phyloP scores from a whole-genome alignment of 1,140 invertebrate genomes.

The Tenebrio molitor region DNA sequence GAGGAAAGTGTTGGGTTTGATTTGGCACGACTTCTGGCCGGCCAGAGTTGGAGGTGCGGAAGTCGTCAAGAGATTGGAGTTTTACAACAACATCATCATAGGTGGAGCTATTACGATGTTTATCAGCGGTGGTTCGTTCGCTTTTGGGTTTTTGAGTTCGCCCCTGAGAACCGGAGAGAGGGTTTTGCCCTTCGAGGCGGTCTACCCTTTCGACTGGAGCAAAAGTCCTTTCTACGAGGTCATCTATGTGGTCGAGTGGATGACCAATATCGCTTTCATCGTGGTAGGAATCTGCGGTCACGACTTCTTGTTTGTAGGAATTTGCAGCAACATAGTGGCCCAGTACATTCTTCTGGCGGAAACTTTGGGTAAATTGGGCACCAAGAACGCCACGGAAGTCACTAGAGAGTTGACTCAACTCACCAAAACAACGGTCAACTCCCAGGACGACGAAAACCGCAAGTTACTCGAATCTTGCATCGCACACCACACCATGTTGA shows the following conservation, averaged over 20 bases:
- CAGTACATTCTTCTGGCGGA: constrained; percentile 21
- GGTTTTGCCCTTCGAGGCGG: constrained; percentile 25
- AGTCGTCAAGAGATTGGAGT: background rate
- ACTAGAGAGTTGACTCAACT: background rate
- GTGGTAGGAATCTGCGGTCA: constrained; percentile 18
- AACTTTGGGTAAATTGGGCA: constrained; percentile 7
- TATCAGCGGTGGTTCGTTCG: background rate
- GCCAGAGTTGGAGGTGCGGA: background rate
- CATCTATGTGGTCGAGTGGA: constrained; percentile 33
- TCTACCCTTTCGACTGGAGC: constrained; percentile 33
- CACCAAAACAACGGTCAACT: background rate
- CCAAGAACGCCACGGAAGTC: background rate
- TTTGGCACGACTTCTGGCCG: constrained; percentile 17
- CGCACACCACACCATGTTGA: background rate
- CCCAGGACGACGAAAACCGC: background rate
- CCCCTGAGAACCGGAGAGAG: background rate
- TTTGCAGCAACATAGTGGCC: constrained; percentile 12
- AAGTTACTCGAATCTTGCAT: background rate
- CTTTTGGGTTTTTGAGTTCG: constrained; percentile 10
- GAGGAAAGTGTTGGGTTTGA: background rate
- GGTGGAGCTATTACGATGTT: background rate
- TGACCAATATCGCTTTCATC: constrained; percentile 17
- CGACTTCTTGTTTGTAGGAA: constrained; percentile 41
- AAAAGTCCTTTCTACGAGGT: constrained; percentile 39
- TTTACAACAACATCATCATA: constrained; percentile 17